Conservation (phyloP, 1,140 invertebrate genomes). For the Saccostrea cuccullata region DNA sequence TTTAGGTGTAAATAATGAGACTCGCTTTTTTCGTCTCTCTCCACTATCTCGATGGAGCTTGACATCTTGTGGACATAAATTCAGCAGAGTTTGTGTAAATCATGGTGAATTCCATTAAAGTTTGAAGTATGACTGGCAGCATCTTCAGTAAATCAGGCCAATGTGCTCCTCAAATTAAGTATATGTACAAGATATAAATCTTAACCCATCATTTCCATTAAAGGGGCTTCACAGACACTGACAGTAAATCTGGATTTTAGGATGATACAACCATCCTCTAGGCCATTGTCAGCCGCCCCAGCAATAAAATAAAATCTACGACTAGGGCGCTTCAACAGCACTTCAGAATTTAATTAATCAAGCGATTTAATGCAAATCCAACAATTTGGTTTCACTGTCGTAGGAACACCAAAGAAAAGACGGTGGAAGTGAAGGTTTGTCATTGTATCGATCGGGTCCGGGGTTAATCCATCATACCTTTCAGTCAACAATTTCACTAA, state of each 20-base stretch:
- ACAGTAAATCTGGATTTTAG: conserved; percentile 5
- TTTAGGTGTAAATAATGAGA: too few species aligned
- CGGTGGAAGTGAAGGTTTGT: neutral
- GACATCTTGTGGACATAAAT: neutral
- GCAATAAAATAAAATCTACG: neutral
- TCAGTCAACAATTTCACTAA: conserved; percentile 29
- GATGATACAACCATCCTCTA: neutral
- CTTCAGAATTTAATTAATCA: conserved; percentile 36
- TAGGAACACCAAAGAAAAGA: neutral
- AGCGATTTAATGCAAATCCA: conserved; percentile 20
- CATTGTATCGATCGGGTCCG: conserved; percentile 15
- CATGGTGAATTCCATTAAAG: conserved; percentile 22
- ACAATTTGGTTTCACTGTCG: conserved; percentile 4
- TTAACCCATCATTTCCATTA: conserved; percentile 7
- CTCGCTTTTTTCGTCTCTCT: too few species aligned
- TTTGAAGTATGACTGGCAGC: conserved; percentile 14
- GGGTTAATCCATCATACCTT: conserved; percentile 30
- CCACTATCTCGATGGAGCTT: neutral
- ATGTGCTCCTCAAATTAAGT: neutral
- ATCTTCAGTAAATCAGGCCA: conserved; percentile 1
- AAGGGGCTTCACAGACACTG: neutral
- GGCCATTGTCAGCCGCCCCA: neutral
- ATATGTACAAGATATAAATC: conserved; percentile 29
- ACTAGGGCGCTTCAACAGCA: conserved; percentile 9
- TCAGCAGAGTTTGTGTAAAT: neutral